phyloP scores from a whole-genome alignment of 2,888 invertebrate genomes.

The Heliconius ismenius region DNA sequence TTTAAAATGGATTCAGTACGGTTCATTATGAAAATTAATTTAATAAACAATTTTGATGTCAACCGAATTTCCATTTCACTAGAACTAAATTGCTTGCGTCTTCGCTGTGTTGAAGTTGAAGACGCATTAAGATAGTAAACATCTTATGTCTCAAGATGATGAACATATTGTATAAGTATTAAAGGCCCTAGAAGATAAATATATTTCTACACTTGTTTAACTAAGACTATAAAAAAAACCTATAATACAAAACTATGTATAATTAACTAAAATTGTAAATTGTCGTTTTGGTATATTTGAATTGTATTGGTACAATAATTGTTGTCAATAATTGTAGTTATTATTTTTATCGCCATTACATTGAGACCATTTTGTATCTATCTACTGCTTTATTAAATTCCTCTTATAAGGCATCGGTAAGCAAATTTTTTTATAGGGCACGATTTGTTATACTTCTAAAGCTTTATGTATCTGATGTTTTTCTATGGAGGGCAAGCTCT shows the following conservation, averaged over 20 bases:
- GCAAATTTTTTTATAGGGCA: not conserved
- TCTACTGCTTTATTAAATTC: too few species aligned
- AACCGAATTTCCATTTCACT: not conserved
- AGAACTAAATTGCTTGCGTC: not conserved
- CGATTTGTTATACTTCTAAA: not conserved
- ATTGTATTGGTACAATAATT: too few species aligned
- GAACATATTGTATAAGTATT: not conserved
- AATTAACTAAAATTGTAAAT: too few species aligned
- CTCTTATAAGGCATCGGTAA: not conserved
- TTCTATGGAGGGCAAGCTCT: constrained; percentile 10
- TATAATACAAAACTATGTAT: not conserved
- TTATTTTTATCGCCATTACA: too few species aligned
- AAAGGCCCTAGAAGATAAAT: not conserved
- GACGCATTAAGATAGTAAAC: not conserved
- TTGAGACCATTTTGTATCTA: too few species aligned
- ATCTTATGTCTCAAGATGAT: not conserved
- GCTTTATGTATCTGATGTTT: not conserved
- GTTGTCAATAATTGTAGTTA: too few species aligned
- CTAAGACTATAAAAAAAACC: not conserved
- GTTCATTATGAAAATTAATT: not conserved
- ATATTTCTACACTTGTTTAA: not conserved
- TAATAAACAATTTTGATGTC: not conserved
- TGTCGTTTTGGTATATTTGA: too few species aligned
- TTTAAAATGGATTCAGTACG: not conserved
- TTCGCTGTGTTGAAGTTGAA: not conserved